These are phyloP conservation scores for Blastobasis adustella DNA, from an alignment of 2,888 invertebrate species.

Conservation along the genomic window DNA sequence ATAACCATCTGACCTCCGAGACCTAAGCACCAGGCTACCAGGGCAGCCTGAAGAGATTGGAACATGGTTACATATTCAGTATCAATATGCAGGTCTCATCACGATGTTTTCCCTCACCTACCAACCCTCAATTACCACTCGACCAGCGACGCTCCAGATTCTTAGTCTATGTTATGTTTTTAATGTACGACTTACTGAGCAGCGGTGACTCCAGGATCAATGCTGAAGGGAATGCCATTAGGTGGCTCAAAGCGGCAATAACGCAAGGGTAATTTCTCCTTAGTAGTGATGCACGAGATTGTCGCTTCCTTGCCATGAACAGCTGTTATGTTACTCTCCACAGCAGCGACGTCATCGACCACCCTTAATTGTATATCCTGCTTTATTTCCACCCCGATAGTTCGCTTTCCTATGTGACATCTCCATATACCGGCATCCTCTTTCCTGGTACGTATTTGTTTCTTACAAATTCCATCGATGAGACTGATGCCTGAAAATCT, in stretches of 20 bases:
- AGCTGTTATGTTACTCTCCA: constrained; percentile 36
- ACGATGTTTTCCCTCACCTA: no score
- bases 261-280: constrained; percentile 41
- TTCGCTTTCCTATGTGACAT: constrained; percentile 58
- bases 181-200: constrained; percentile 38
- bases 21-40: no score
- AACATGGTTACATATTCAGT: no score
- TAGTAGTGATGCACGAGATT: constrained; percentile 53
- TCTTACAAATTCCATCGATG: constrained; percentile 50
- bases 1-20: no score
- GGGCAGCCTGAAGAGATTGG: no score
- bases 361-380: constrained; percentile 46
- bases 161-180: no score
- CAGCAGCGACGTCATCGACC: constrained; percentile 48
- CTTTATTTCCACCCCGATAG: constrained; percentile 40
- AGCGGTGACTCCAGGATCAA: constrained; percentile 45
- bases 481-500: constrained; percentile 52
- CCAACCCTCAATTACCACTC: no score
- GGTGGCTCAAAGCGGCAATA: constrained; percentile 71
- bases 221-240: constrained; percentile 54
- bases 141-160: no score
- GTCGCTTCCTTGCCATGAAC: constrained; percentile 43
- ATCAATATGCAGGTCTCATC: no score
- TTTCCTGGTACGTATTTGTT: constrained; percentile 36
- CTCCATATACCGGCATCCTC: constrained; percentile 59